A percentile compares a stretch with the other conserved stretches of the same genome.
These are phyloP conservation scores for Agelastica alni DNA, from an alignment of 2,888 invertebrate species.

Conservation along the genomic window DNA sequence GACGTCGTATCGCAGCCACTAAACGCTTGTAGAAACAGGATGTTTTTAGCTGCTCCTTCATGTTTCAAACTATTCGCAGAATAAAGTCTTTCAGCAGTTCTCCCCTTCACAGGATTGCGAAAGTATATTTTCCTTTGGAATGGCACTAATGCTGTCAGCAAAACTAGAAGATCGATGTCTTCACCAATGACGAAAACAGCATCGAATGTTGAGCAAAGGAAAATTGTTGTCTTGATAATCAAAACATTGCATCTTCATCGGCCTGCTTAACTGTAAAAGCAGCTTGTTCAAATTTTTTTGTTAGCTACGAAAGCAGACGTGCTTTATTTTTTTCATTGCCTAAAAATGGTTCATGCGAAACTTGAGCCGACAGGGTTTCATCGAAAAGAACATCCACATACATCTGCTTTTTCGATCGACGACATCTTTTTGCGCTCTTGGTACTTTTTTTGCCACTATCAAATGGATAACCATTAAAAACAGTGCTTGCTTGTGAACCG, in stretches of 20 bases:
- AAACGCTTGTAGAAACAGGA: too few relatives aligned
- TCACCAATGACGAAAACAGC: not conserved
- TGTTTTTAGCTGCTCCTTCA: not conserved
- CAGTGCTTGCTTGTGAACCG: not conserved
- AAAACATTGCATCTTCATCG: not conserved
- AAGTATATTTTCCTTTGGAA: not conserved
- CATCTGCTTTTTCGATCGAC: not conserved
- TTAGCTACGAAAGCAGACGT: not conserved
- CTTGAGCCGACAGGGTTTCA: not conserved
- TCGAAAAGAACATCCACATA: not conserved
- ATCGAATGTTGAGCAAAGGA: too few relatives aligned
- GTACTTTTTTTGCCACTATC: not conserved
- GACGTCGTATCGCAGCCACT: not conserved
- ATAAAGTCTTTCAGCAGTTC: not conserved
- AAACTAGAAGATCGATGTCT: not conserved
- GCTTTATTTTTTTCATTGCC: not conserved
- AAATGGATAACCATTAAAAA: not conserved
- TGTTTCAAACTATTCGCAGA: not conserved
- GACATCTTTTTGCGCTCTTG: not conserved
- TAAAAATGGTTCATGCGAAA: not conserved
- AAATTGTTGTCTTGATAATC: not conserved
- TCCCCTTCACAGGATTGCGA: not conserved
- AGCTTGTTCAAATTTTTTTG: not conserved
- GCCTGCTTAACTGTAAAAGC: not conserved
- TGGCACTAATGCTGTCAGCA: not conserved